Evolutionary conservation across 2,113 vertebrate species (phyloP).

Genomic region (Crotalus horridus): DNA sequence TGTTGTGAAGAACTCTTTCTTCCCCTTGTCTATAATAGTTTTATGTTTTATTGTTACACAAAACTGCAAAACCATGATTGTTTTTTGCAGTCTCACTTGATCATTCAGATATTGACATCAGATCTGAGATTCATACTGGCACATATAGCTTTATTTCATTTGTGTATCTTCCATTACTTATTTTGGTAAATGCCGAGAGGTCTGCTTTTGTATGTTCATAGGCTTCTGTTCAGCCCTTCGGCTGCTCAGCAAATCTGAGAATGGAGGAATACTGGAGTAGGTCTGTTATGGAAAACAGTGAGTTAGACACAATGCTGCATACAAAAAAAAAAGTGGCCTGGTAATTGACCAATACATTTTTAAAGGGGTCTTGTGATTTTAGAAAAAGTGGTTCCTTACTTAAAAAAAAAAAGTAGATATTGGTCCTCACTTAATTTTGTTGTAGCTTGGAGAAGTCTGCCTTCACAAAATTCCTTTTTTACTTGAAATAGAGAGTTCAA

Average conservation of each 20-base stretch:
- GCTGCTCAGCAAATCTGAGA: not conserved
- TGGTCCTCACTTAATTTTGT: not conserved
- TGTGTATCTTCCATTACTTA: not conserved
- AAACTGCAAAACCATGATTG: not conserved
- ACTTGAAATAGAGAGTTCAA: not conserved
- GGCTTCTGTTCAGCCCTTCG: not conserved
- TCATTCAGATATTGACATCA: not conserved
- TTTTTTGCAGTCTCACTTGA: not conserved
- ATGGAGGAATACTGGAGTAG: not conserved
- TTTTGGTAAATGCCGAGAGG: not conserved
- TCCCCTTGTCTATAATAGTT: not conserved
- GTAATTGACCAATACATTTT: not conserved
- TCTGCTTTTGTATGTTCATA: not conserved
- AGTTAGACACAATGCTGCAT: not conserved
- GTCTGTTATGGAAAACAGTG: not conserved
- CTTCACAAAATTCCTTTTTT: not conserved
- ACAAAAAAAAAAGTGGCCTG: not conserved
- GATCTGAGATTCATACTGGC: not conserved
- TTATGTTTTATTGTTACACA: not conserved
- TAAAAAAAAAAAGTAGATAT: not conserved
- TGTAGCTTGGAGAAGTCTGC: not conserved
- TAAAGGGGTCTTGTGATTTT: not conserved
- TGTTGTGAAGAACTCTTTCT: not conserved
- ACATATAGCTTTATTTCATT: not conserved
- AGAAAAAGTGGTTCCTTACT: not conserved